Evolutionary conservation across 2,113 vertebrate species (phyloP).

Genomic region (Psilopogon haemacephalus): DNA sequence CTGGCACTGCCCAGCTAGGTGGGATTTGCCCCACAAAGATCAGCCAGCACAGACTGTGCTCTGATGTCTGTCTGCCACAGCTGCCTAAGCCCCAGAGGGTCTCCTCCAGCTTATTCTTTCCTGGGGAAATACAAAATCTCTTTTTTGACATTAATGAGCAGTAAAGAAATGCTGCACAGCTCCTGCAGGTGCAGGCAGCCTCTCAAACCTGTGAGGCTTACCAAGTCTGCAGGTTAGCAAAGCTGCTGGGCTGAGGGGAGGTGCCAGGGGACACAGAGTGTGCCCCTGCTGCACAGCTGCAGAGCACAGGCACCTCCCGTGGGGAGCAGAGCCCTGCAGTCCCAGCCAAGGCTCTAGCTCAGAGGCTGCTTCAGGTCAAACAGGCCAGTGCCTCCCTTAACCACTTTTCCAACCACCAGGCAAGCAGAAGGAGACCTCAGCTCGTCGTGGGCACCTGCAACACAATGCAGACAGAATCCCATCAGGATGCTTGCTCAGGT

Average conservation of each 20-base stretch:
- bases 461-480: neutral
- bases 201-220: neutral
- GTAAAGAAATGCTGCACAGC: neutral
- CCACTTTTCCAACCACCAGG: slow-evolving; percentile 92
- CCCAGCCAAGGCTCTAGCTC: slow-evolving; percentile 57
- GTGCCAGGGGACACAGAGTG: neutral
- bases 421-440: slow-evolving; percentile 92
- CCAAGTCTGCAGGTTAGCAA: neutral
- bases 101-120: neutral
- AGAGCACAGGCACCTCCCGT: accelerated
- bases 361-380: slow-evolving; percentile 97
- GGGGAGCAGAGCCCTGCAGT: neutral
- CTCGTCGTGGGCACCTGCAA: slow-evolving; percentile 84
- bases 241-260: neutral
- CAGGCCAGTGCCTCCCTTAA: slow-evolving; percentile 92
- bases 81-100: neutral
- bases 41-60: neutral
- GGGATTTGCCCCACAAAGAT: neutral
- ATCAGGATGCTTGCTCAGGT: neutral
- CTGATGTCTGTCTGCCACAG: neutral
- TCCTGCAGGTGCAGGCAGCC: neutral
- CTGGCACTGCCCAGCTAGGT: neutral
- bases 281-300: accelerated
- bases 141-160: neutral
- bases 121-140: neutral